Evolutionary conservation across 2,797 vertebrate genomes (phyloP), one percentile per base, ranked within the genome.

Genomic region (Anguilla anguilla): DNA sequence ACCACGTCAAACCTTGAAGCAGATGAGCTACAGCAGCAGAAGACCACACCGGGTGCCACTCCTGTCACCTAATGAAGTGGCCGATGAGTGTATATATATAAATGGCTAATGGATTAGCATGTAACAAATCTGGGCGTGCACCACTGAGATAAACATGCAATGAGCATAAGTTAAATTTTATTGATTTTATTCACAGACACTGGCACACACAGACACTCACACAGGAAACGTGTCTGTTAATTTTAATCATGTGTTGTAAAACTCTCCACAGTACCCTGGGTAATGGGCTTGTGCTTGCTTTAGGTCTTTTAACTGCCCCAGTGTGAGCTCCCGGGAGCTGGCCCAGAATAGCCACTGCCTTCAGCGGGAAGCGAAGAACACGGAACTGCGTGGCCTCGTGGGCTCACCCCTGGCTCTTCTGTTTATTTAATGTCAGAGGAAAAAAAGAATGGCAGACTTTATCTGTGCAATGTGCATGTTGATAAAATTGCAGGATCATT

Each of bases 281-380:
- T 25, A 64, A 72, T 86, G 13, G 6, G 22, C 43, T 72, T 10
- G 10, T 72, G 35, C 64, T 86, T 53, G n/a, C 61, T 87, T 87
- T 59, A 59, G 82, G 74, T 82, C 25, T 86, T 86, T 86, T 88
- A 53, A 61, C 28, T 55, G 51, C 59, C 39, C n/a, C 49, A 86
- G 46, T 2, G 67, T 69, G 51, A 46, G 46, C 84, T 83, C 61
- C 51, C 25, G 87, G 35, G 77, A 67, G 55, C 61, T 69, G 74
- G 79, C 46, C 61, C 51, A 55, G 77, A 85, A 86, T 61, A 86
- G 57, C 67, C 77, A 17, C 10, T 11, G 28, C 31, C 85, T 83
- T 39, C 22, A 39, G 17, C 67, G 55, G 59, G 39, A 35, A 59
- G 55, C 31, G 28, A n/a, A n/a, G 82, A 11, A 61, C 35, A 53